Percentiles rank a stretch among this genome's conserved stretches.
Evolutionary conservation across 2,888 invertebrate genomes (phyloP).

Genomic region (Marasmarcha lunaedactyla): DNA sequence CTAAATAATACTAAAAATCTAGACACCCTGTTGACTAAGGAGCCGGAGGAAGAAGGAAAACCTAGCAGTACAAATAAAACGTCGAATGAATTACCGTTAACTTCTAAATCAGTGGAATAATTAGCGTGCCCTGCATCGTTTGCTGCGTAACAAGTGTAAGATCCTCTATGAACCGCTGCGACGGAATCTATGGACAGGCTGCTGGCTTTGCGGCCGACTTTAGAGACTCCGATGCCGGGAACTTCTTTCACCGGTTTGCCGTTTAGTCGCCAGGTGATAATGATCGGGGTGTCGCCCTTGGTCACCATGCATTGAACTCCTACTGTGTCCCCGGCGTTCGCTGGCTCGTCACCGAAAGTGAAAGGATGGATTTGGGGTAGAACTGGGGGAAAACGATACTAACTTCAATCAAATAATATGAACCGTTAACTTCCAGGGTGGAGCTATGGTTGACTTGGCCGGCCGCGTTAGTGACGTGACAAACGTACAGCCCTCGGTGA

Average conservation of each 20-base stretch:
- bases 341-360: slow-evolving; percentile 80
- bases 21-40: no score
- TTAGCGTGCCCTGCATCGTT: slow-evolving; percentile 77
- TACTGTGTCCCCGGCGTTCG: slow-evolving; percentile 82
- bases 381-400: slow-evolving; percentile 53
- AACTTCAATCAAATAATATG: slow-evolving; percentile 18
- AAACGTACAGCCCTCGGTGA: slow-evolving; percentile 81
- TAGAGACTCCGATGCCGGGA: slow-evolving; percentile 68
- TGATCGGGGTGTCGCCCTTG: slow-evolving; percentile 84
- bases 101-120: slow-evolving; percentile 74
- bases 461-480: slow-evolving; percentile 77
- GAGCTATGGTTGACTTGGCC: slow-evolving; percentile 77
- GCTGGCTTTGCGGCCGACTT: slow-evolving; percentile 74
- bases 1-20: no score
- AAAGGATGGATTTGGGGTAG: slow-evolving; percentile 83
- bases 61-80: not conserved
- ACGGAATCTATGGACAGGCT: slow-evolving; percentile 81
- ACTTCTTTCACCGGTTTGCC: slow-evolving; percentile 66
- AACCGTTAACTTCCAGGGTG: slow-evolving; percentile 80
- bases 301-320: slow-evolving; percentile 81
- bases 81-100: slow-evolving; percentile 73
- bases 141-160: slow-evolving; percentile 78
- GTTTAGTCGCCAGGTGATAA: slow-evolving; percentile 82
- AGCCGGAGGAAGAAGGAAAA: not conserved
- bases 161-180: slow-evolving; percentile 78